Conservation (phyloP, 2,888 invertebrate genomes). For the Trichogramma dendrolimi region DNA sequence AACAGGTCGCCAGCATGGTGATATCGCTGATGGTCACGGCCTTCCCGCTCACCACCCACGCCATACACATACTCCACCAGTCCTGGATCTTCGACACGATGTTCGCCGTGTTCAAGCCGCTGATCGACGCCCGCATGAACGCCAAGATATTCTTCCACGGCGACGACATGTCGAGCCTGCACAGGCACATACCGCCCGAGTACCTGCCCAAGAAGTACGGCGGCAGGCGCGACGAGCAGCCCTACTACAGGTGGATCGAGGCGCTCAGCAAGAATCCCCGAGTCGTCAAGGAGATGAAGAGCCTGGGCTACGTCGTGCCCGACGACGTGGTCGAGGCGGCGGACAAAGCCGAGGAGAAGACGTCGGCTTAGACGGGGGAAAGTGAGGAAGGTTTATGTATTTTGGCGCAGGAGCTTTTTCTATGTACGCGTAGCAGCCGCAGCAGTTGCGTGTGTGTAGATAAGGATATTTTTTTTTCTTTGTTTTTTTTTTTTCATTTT, state of each 20-base stretch:
- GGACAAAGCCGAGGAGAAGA: conserved; percentile 3
- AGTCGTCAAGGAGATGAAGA: conserved; percentile 62
- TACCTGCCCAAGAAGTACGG: conserved; percentile 70
- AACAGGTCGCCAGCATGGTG: conserved; percentile 48
- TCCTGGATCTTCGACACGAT: conserved; percentile 78
- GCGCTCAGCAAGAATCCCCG: conserved; percentile 57
- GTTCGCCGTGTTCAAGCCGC: conserved; percentile 73
- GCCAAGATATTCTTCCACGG: conserved; percentile 69
- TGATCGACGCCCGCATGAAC: conserved; percentile 66
- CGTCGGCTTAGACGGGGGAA: too few species aligned
- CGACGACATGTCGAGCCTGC: conserved; percentile 66
- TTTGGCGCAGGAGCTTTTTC: too few species aligned
- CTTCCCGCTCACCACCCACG: conserved; percentile 69
- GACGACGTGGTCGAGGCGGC: conserved; percentile 32
- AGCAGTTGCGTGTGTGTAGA: too few species aligned
- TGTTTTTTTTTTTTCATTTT: too few species aligned
- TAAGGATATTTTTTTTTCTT: too few species aligned
- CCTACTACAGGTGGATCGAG: conserved; percentile 72
- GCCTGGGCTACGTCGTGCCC: conserved; percentile 61
- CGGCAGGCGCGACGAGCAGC: conserved; percentile 66
- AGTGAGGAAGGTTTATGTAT: too few species aligned
- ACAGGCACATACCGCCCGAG: conserved; percentile 67
- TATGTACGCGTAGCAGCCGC: too few species aligned
- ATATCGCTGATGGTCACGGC: conserved; percentile 55
- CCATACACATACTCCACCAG: conserved; percentile 75